Base-by-base conservation (phyloP, 2,113 vertebrate genomes). In the Dascyllus trimaculatus region DNA sequence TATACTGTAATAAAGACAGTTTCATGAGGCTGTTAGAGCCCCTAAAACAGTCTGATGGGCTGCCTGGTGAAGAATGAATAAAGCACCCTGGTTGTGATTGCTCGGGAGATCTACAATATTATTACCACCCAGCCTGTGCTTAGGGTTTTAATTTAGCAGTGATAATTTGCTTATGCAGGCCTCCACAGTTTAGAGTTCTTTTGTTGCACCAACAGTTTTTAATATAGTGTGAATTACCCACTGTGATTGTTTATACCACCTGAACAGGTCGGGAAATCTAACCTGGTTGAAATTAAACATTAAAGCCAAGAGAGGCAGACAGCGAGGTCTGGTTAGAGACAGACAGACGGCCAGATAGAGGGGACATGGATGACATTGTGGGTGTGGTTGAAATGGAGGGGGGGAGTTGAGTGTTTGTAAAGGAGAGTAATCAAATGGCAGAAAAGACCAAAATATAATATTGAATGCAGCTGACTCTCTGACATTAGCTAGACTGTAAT, bases 141-240 rank as follows among this genome's bases (percentile, higher is more conserved):
- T 58, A 32, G 95, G 94, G 95, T 96, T 94, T 98, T 99, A 97
- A 99, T 98, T 97, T 97, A 96, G 95, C 96, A 93, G 95, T 96
- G 96, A 97, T 98, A 96, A 98, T 98, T 97, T 98, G 96, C 95
- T 96, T 95, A 94, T 95, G 95, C 94, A 95, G 95, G 94, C 95
- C 95, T 97, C 95, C 90, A 70, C 93, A 97, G 96, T 97, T 97
- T 97, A 96, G 95, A 95, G 93, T 95, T 96, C 95, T 96, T n/a
- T 87, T 95, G 96, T 95, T 95, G 96, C 93, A 95, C 95, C 96
- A 95, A 96, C 96, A 96, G 95, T 97, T 98, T 98, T 96, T 96
- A 97, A 97, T 96, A 95, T 96, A 93, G 96, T 96, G 96, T 93
- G 96, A 97, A 97, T 98, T 96, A 96, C 96, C 96, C 96, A 96